Base-by-base conservation (phyloP, 2,888 invertebrate genomes). In the Oscheius sp. region DNA sequence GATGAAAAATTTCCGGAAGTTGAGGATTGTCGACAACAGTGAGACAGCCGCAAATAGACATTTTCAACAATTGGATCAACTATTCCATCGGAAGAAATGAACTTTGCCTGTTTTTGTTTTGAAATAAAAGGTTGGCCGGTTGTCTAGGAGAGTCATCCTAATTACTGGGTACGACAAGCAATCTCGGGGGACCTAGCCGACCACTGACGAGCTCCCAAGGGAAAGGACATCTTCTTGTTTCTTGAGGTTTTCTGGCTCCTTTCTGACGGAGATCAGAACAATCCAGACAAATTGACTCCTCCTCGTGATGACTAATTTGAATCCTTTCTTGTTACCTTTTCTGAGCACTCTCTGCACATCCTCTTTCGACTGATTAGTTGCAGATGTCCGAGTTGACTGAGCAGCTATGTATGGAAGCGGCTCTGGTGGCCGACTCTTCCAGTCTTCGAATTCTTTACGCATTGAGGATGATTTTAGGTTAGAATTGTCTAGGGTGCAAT, bases 41-140 rank as follows among this genome's bases (percentile, higher is more conserved):
- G 45, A 61, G 6, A 23, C 61, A 2, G 61, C n/a, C 13, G 18
- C 61, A 41, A 18, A 61, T 3, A 41, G 18, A 45, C 45, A 61
- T 43, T 61, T 61, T 23, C 43, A 61, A 43, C 55, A 55, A 23
- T 23, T 55, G 5, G 13, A 25, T 13, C 41, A 41, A 18, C 18
- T 61, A 41, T 43, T 61, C 41, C 18, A 61, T 55, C 12, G 5
- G 5, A 35, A 35, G 25, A 55, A 55, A 55, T 55, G 21, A 55
- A 55, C 16, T 49, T 49, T 49, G n/a, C n/a, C 16, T 3, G 21
- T 55, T 55, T 25, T 55, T 55, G n/a, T n/a, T n/a, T n/a, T 23
- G 55, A 23, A 35, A 35, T 35, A 9, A 35, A 35, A 35, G 35
- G 9, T 35, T 9, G 9, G 35, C 35, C 35, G 35, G 35, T 35